Base-by-base conservation (phyloP, 2,113 vertebrate species). In the Perca flavescens region DNA sequence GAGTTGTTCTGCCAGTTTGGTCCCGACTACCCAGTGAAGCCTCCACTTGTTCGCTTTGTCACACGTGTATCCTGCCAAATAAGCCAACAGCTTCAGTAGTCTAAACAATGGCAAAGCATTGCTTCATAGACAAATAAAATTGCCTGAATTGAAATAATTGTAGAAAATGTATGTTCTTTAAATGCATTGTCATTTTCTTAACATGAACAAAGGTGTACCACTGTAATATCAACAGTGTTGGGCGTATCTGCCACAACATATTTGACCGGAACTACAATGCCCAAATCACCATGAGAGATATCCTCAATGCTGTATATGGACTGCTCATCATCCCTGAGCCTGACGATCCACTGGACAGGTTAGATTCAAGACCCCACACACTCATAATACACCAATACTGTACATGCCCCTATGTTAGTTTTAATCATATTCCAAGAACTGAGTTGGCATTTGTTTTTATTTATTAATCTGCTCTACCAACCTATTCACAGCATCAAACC, bases 231-330 rank as follows among this genome's bases (percentile, higher is more conserved):
- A 94, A 94, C 82, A 94, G 61, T 61, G 88, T 88, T 9, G 93
- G 93, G 0, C 83, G 93, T 40, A 94, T 94, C 68, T 94, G 93
- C 83, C 93, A 94, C 84, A 92, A 94, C 73, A 91, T 94, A 61
- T 94, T 94, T 86, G 93, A 94, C 65, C 91, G 91, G 8, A 85
- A 87, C 61, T 94, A 93, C 78, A 90, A 88, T 6, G 83, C 93
- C 6, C 85, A 92, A 0, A 77, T 93, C 66, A 92, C 90, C 64
- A 89, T 94, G 91, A 91, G 82, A 68, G 86, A 94, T 5, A 87
- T 94, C 16, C 50, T 94, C 15, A 79, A 91, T 50, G 90, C 91
- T 5, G 73, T 94, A 0, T 94, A 85, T 49, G 91, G 93, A 56
- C 84, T 94, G 52, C 80, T 93, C 16, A 94, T 94, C n/a, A 28